Conservation (phyloP, 2,797 vertebrate species). For the Dicrostonyx torquatus region DNA sequence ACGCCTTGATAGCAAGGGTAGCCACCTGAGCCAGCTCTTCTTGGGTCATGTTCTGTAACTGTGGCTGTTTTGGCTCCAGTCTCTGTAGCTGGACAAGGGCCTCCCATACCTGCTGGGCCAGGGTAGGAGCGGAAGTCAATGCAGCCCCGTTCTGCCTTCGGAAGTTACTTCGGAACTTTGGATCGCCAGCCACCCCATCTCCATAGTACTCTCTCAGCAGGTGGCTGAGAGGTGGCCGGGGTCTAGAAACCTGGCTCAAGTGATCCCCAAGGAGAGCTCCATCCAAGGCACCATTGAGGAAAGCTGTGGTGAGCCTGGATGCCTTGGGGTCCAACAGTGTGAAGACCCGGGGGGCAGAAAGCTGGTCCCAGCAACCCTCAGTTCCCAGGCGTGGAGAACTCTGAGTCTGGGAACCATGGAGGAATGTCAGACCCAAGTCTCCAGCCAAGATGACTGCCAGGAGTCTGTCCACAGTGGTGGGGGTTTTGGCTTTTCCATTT, state of each 20-base stretch:
- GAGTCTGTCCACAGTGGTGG: constrained; percentile 66
- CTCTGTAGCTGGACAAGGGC: constrained; percentile 85
- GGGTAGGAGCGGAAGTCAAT: constrained; percentile 72
- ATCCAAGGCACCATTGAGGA: constrained; percentile 93
- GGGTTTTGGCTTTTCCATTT: background rate
- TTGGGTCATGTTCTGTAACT: constrained; percentile 79
- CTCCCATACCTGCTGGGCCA: constrained; percentile 85
- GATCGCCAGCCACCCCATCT: background rate
- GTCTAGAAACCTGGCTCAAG: constrained; percentile 71
- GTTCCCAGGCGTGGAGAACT: constrained; percentile 83
- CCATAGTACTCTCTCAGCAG: constrained; percentile 89
- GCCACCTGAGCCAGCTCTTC: constrained; percentile 78
- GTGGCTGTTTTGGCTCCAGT: constrained; percentile 68
- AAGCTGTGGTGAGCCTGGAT: constrained; percentile 86
- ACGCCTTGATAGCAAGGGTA: constrained; percentile 75
- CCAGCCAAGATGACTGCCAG: constrained; percentile 87
- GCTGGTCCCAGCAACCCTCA: constrained; percentile 91
- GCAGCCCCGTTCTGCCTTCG: constrained; percentile 86
- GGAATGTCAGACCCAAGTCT: constrained; percentile 87
- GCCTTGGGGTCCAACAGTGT: constrained; percentile 83
- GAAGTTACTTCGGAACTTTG: constrained; percentile 79
- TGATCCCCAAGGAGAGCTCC: constrained; percentile 88
- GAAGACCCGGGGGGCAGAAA: constrained; percentile 87
- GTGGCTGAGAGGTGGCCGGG: constrained; percentile 79
- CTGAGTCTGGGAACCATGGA: constrained; percentile 78